Evolutionary conservation across 2,113 vertebrate genomes (phyloP).

Genomic region (Xyliphius kryptos): DNA sequence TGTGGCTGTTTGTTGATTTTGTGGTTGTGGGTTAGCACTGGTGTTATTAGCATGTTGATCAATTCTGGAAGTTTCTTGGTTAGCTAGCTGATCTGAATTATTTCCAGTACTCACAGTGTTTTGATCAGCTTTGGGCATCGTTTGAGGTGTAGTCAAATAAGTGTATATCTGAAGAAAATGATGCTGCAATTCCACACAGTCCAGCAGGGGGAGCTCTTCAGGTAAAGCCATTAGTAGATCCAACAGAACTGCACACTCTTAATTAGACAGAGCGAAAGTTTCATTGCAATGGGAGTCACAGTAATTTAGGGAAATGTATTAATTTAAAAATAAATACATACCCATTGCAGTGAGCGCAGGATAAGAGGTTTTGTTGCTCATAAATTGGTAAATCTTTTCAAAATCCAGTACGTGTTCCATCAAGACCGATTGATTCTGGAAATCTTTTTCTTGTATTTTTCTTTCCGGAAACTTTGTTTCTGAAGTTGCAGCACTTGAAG

Average conservation of each 20-base stretch:
- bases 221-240: constrained; percentile 64
- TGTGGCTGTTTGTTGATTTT: constrained; percentile 2
- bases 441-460: not conserved
- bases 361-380: constrained; percentile 42
- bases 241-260: constrained; percentile 63
- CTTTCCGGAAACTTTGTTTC: not conserved
- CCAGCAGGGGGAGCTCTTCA: constrained; percentile 57
- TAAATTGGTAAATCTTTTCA: constrained; percentile 62
- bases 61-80: not conserved
- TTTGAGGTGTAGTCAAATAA: constrained; percentile 32
- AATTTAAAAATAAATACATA: constrained; percentile 42
- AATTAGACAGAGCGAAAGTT: constrained; percentile 1
- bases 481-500: not conserved
- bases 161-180: constrained; percentile 54
- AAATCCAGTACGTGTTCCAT: constrained; percentile 51
- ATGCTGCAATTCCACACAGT: constrained; percentile 52
- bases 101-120: not conserved
- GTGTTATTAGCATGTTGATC: not conserved
- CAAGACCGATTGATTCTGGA: constrained; percentile 3
- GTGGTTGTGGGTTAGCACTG: constrained; percentile 27
- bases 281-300: not conserved
- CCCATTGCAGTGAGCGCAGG: constrained; percentile 59
- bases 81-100: not conserved
- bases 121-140: not conserved
- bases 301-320: not conserved